A percentile compares a stretch with the other conserved stretches of the same genome.
Evolutionary conservation across 1,140 invertebrate genomes (phyloP).

Genomic region (Tetramorium alpestre): DNA sequence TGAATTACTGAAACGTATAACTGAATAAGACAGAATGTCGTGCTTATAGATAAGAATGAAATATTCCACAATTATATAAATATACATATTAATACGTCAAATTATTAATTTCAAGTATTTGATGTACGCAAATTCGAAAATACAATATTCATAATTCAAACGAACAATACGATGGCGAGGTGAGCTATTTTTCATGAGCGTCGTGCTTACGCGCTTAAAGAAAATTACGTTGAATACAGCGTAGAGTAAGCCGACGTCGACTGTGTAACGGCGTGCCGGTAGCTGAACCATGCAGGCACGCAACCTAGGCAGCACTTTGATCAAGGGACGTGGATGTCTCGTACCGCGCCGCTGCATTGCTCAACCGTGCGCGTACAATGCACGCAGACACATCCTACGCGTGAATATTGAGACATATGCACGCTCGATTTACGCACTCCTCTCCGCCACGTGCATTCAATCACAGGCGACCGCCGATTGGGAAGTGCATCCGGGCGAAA

Average conservation of each 20-base stretch:
- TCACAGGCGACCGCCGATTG: conserved; percentile 50
- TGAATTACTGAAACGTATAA: background rate
- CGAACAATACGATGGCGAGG: background rate
- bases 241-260: background rate
- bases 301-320: conserved; percentile 49
- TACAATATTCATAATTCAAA: background rate
- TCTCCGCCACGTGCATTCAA: conserved; percentile 35
- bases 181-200: background rate
- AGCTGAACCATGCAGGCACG: conserved; percentile 37
- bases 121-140: background rate
- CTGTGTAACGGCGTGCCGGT: background rate
- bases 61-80: background rate
- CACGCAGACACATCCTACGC: conserved; percentile 45
- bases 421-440: conserved; percentile 58
- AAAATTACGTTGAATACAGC: conserved; percentile 35
- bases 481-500: conserved; percentile 41
- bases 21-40: background rate
- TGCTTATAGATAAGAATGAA: background rate
- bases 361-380: conserved; percentile 54
- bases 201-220: background rate
- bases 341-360: conserved; percentile 47
- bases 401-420: conserved; percentile 62
- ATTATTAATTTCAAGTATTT: background rate
- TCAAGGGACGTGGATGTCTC: conserved; percentile 54
- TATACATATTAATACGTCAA: background rate